These are phyloP conservation scores for Etheostoma cragini DNA, from an alignment of 2,113 vertebrate genomes.

Conservation along the genomic window DNA sequence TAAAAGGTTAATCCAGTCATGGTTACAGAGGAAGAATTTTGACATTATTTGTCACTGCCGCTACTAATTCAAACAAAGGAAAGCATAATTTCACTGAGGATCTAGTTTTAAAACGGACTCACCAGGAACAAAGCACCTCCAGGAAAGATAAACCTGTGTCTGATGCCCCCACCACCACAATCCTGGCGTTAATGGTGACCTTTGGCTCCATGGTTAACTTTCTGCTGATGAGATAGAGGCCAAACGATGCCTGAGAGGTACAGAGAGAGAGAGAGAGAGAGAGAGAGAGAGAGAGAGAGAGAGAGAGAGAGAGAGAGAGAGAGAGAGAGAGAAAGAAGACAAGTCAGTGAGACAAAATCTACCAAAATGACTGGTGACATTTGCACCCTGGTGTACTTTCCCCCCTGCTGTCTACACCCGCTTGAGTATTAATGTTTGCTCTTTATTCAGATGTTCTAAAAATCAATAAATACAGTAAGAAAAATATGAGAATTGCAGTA, in stretches of 20 bases:
- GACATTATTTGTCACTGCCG: slow-evolving; percentile 1
- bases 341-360: no score
- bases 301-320: slow-evolving; percentile 30
- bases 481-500: not conserved
- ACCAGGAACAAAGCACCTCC: slow-evolving; percentile 91
- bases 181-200: slow-evolving; percentile 87
- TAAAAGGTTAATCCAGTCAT: slow-evolving; percentile 16
- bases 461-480: not conserved
- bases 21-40: not conserved
- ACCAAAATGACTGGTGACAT: not conserved
- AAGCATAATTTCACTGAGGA: not conserved
- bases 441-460: not conserved
- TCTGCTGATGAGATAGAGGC: slow-evolving; percentile 90
- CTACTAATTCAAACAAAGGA: not conserved
- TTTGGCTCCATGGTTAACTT: slow-evolving; percentile 91
- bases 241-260: slow-evolving; percentile 82
- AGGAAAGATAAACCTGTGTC: slow-evolving; percentile 91
- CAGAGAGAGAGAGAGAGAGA: slow-evolving; percentile 39
- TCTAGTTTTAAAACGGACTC: slow-evolving; percentile 56
- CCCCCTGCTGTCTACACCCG: not conserved
- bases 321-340: slow-evolving; percentile 14
- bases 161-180: slow-evolving; percentile 95
- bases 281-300: slow-evolving; percentile 11
- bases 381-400: not conserved
- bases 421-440: not conserved